Conservation (phyloP, 2,797 vertebrate genomes). For the Neosilurus mollespiculum region DNA sequence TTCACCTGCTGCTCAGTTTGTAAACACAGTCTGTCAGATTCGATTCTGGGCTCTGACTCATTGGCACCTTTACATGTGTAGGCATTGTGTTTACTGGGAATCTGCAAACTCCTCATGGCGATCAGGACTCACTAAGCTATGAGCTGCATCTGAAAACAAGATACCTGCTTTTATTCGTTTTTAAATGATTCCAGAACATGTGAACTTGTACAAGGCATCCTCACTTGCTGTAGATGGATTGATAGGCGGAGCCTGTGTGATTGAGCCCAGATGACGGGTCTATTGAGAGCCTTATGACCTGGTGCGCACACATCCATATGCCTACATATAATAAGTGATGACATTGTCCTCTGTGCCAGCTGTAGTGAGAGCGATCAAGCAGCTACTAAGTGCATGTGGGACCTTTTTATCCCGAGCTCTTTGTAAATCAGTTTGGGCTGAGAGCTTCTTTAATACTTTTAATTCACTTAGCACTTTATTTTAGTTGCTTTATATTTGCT, state of each 20-base stretch:
- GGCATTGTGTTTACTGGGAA: conserved; percentile 16
- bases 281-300: conserved; percentile 47
- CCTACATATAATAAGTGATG: background rate
- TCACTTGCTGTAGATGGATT: conserved; percentile 59
- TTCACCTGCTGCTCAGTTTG: background rate
- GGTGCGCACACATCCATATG: background rate
- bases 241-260: conserved; percentile 55
- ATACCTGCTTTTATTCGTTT: background rate
- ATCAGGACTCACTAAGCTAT: background rate
- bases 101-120: background rate
- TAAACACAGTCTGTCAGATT: conserved; percentile 1
- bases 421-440: background rate
- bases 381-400: background rate
- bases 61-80: conserved; percentile 13
- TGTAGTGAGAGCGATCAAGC: background rate
- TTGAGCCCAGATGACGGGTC: conserved; percentile 47
- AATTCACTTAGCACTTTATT: background rate
- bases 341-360: background rate
- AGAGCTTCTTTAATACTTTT: background rate
- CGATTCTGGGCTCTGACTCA: background rate
- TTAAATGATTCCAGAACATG: background rate
- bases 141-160: background rate
- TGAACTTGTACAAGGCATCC: background rate
- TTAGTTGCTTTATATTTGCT: background rate
- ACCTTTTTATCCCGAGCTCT: background rate